Conservation (phyloP, 2,113 vertebrate species). For the Gymnorhina tibicen region DNA sequence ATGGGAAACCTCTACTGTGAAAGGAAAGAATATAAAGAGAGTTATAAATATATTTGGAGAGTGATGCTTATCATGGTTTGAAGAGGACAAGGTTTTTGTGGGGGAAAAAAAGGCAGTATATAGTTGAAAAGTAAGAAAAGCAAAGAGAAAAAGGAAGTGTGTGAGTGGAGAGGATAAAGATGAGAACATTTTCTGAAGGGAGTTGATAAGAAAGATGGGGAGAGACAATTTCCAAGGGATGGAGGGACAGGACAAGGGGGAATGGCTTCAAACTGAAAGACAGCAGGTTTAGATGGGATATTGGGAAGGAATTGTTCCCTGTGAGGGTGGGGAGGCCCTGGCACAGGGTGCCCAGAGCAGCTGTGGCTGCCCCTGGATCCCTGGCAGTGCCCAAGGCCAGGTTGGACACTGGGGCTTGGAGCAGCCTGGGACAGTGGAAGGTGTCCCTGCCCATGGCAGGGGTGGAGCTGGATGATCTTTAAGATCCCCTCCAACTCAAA, state of each 20-base stretch:
- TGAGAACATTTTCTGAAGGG: neutral
- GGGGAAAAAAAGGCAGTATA: neutral
- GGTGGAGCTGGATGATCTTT: fast-evolving
- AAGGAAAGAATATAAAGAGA: neutral
- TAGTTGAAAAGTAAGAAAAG: neutral
- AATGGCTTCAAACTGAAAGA: neutral
- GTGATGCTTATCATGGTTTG: neutral
- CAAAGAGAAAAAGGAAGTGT: neutral
- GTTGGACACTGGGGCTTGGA: neutral
- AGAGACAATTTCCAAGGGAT: neutral
- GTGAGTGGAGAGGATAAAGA: neutral
- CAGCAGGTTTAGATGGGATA: too few relatives aligned
- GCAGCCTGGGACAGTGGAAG: neutral
- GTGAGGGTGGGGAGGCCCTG: too few relatives aligned
- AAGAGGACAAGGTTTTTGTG: neutral
- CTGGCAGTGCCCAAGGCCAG: neutral
- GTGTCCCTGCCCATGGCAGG: neutral
- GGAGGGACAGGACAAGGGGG: neutral
- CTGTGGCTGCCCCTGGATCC: neutral
- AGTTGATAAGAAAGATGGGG: neutral
- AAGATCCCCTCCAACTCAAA: fast-evolving
- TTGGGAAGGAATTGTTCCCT: too few relatives aligned
- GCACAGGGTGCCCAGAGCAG: neutral
- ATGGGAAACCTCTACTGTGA: neutral
- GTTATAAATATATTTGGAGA: neutral